A percentile compares a stretch with the other conserved stretches of the same genome.
Evolutionary conservation across 1,140 invertebrate genomes (phyloP).

Genomic region (Nebria ingens): DNA sequence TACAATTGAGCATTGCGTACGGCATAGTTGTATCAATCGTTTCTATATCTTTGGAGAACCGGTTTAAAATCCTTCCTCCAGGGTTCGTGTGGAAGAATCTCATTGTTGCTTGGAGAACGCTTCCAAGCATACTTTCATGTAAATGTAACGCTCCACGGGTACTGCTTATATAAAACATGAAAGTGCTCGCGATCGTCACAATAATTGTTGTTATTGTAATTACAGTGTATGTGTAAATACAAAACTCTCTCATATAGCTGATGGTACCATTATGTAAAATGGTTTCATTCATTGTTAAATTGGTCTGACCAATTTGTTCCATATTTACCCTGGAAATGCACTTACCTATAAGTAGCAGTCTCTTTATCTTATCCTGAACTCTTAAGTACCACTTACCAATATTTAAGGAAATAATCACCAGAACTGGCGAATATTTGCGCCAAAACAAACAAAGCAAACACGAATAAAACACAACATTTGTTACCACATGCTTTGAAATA

Average conservation of each 20-base stretch:
- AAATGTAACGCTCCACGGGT: slow-evolving; percentile 34
- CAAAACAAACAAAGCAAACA: slow-evolving; percentile 42
- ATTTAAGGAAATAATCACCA: slow-evolving; percentile 55
- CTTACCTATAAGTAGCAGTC: too few species aligned
- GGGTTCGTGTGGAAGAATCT: slow-evolving; percentile 48
- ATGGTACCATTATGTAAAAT: slow-evolving; percentile 20
- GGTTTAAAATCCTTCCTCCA: slow-evolving; percentile 41
- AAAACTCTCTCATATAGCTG: slow-evolving; percentile 22
- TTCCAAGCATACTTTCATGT: slow-evolving; percentile 54
- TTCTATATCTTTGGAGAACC: slow-evolving; percentile 45
- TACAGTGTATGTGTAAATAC: slow-evolving; percentile 39
- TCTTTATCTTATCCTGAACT: too few species aligned
- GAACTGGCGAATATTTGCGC: slow-evolving; percentile 53
- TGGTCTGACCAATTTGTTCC: slow-evolving; percentile 25
- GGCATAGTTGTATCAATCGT: slow-evolving; percentile 30
- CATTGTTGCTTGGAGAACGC: slow-evolving; percentile 46
- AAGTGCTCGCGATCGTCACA: slow-evolving; percentile 34
- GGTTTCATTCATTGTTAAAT: not conserved
- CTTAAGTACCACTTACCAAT: slow-evolving; percentile 54
- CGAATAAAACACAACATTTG: slow-evolving; percentile 37
- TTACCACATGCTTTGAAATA: slow-evolving; percentile 52
- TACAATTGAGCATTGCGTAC: slow-evolving; percentile 24
- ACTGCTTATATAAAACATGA: slow-evolving; percentile 27
- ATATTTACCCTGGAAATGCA: slow-evolving; percentile 29
- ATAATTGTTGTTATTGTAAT: slow-evolving; percentile 49